Evolutionary conservation across 2,888 invertebrate species (phyloP).

Genomic region (Malthinus flaveolus): DNA sequence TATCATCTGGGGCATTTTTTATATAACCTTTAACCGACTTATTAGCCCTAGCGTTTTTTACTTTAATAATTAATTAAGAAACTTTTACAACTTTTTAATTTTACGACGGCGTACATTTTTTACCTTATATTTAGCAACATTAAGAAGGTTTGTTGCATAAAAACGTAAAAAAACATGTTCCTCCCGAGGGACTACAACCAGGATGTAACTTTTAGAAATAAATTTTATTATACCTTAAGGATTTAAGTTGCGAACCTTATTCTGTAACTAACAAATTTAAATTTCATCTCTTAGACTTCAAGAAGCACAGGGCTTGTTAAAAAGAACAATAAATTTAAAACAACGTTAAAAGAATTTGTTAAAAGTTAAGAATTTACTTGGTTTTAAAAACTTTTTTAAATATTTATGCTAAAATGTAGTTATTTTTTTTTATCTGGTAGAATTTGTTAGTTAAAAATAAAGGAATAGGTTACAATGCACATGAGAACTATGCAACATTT

Average conservation of each 20-base stretch:
- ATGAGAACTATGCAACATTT: no score
- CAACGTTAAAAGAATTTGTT: constrained; percentile 6
- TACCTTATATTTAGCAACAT: background rate
- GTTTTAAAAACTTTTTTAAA: background rate
- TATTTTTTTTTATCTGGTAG: no score
- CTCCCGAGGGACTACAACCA: constrained; percentile 21
- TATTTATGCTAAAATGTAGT: no score
- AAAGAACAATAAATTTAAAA: constrained; percentile 26
- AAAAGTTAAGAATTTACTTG: constrained; percentile 5
- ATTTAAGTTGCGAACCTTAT: constrained; percentile 26
- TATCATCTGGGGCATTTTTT: no score
- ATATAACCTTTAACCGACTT: no score
- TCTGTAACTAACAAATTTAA: constrained; percentile 30
- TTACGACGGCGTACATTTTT: no score
- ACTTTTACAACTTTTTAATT: no score
- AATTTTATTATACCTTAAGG: constrained; percentile 30
- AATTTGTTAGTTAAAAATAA: no score
- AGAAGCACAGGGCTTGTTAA: constrained; percentile 25
- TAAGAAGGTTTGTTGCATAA: constrained; percentile 6
- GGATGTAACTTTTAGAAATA: constrained; percentile 27
- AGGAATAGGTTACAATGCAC: no score
- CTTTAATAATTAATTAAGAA: no score
- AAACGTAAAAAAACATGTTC: constrained; percentile 15
- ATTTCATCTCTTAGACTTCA: constrained; percentile 23
- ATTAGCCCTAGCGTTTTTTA: no score